Evolutionary conservation across 2,888 invertebrate species (phyloP).

Genomic region (Drosophila infuscata): DNA sequence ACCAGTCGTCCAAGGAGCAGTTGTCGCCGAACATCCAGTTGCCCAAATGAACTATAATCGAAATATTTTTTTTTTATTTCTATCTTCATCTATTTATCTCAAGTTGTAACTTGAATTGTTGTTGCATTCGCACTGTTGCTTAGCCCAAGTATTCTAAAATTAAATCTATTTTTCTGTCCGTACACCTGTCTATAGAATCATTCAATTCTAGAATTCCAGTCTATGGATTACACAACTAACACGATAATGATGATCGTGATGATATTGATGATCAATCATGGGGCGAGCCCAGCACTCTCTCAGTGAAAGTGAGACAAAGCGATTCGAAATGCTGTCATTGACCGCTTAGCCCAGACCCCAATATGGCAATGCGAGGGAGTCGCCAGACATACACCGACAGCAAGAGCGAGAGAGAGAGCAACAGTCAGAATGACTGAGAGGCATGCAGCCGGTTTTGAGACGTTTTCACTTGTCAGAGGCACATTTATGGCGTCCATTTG

Average conservation of each 20-base stretch:
- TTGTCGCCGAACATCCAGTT: constrained; percentile 2
- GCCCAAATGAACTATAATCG: constrained; percentile 10
- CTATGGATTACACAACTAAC: not conserved
- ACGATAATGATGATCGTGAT: not conserved
- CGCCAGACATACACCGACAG: not conserved
- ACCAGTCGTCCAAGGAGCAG: constrained; percentile 15
- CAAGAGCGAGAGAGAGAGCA: not conserved
- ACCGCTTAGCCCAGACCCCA: constrained; percentile 43
- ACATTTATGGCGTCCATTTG: constrained; percentile 17
- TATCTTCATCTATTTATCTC: constrained; percentile 2
- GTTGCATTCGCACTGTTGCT: constrained; percentile 37
- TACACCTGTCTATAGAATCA: constrained; percentile 2
- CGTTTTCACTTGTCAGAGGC: constrained; percentile 54
- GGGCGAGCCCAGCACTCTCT: not conserved
- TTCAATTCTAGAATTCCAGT: not conserved
- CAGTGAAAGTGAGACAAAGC: constrained; percentile 53
- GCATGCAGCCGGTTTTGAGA: constrained; percentile 42
- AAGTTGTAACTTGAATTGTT: constrained; percentile 45
- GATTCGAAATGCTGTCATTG: constrained; percentile 30
- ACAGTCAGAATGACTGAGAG: constrained; percentile 33
- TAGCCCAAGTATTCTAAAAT: constrained; percentile 44
- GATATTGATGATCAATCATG: not conserved
- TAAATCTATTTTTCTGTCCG: constrained; percentile 61
- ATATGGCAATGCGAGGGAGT: constrained; percentile 10
- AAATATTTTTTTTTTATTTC: constrained; percentile 1